A percentile compares a stretch with the other conserved stretches of the same genome.
phyloP scores from a whole-genome alignment of 2,113 vertebrate genomes.

The Formicarius rufipectus region DNA sequence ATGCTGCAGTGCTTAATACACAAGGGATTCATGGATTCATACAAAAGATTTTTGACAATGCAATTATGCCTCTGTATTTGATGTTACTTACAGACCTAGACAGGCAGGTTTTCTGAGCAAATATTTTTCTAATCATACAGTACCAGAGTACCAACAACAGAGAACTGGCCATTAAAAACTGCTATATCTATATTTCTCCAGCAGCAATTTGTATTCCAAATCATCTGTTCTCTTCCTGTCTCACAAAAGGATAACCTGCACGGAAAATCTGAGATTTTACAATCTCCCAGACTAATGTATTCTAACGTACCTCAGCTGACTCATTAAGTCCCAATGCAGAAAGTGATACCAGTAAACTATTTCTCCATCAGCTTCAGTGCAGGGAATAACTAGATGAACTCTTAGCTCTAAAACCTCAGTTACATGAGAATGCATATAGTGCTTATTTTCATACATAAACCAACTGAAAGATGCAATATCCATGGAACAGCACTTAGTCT shows the following conservation, averaged over 20 bases:
- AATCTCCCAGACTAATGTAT: not conserved
- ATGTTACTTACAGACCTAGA: not conserved
- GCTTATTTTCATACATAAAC: not conserved
- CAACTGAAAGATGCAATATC: not conserved
- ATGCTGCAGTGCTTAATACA: not conserved
- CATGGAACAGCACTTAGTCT: not conserved
- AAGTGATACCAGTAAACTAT: not conserved
- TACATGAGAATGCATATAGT: not conserved
- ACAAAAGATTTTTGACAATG: not conserved
- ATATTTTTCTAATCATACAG: not conserved
- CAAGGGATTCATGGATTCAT: not conserved
- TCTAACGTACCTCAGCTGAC: not conserved
- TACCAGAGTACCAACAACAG: not conserved
- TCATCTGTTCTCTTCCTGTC: not conserved
- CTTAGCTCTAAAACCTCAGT: not conserved
- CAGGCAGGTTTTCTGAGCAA: not conserved
- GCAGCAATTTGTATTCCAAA: not conserved
- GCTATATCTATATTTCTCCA: not conserved
- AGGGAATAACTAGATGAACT: rapidly evolving
- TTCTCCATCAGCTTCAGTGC: not conserved
- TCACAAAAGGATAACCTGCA: not conserved
- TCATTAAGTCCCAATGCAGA: not conserved
- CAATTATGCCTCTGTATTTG: not conserved
- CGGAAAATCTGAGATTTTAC: not conserved
- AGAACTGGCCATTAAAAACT: not conserved